Conservation (phyloP, 2,113 vertebrate species). For the Prochilodus magdalenae region DNA sequence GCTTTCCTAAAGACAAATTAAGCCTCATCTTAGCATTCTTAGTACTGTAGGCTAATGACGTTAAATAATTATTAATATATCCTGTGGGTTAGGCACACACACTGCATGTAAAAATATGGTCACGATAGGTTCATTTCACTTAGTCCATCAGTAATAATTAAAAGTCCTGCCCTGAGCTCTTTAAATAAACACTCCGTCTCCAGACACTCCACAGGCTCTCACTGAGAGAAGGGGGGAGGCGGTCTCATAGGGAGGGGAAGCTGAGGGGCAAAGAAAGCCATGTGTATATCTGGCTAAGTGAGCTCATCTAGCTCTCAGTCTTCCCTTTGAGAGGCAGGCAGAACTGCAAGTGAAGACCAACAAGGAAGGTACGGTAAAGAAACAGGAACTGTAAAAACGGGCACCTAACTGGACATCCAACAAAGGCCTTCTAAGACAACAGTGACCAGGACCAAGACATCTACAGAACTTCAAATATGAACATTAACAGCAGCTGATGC, state of each 20-base stretch:
- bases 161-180: slow-evolving; percentile 29
- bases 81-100: too few relatives aligned
- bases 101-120: background rate
- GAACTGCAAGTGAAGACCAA: slow-evolving; percentile 3
- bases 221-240: slow-evolving; percentile 53
- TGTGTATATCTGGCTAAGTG: slow-evolving; percentile 35
- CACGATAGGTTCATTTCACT: background rate
- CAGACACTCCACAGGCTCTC: slow-evolving; percentile 66
- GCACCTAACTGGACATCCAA: background rate
- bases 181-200: slow-evolving; percentile 54
- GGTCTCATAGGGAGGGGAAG: slow-evolving; percentile 46
- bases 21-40: background rate
- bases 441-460: background rate
- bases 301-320: slow-evolving; percentile 44
- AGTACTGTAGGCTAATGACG: too few relatives aligned
- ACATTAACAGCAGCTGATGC: background rate
- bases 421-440: background rate
- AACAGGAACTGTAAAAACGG: background rate
- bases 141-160: slow-evolving; percentile 32
- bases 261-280: slow-evolving; percentile 61
- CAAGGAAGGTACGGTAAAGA: background rate
- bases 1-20: background rate
- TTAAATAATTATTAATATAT: too few relatives aligned
- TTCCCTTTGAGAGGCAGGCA: background rate
- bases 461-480: background rate